Evolutionary conservation across 1,140 invertebrate genomes (phyloP), one percentile per base, ranked within the genome.

Genomic region (Conopomorpha cramerella): DNA sequence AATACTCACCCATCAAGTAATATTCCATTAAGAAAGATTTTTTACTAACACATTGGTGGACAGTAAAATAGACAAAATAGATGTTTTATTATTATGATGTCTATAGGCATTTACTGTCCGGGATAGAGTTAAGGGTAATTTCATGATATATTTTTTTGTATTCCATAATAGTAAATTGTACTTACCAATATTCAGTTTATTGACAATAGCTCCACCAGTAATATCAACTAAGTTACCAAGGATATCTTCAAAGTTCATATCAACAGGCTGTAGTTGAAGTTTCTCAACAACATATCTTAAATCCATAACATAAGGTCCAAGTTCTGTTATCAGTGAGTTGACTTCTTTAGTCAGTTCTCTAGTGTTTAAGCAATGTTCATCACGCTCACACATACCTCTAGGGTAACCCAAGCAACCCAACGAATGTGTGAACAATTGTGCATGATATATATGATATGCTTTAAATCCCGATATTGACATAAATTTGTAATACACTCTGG

Each of bases 221-320:
- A 68, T 46, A 36, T 74, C 66, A 16, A 74, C 46, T 16, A 68
- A 43, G 38, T 66, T 67, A 23, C 50, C 59, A 8, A 74, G 23
- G 44, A 74, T 74, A 41, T 74, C 67, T 38, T 74, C 70, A 59
- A 74, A 74, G 41, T 71, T 70, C 58, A 72, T 66, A 38, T 74
- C 65, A 41, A 10, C 44, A 8, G 61, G 52, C 4, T 37, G 48
- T 13, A 74, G 45, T 31, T 68, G 52, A 28, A 74, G 43, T 25
- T 41, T 43, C 25, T 51, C 30, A 33, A 70, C 45, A 13, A 72
- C 50, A 18, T 26, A 19, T 47, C 38, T 52, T 15, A 74, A 40
- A 33, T 70, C 62, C 27, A 33, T 11, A 0, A 62, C 63, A 60
- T 62, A 70, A 4, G 44, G 30, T 30, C 43, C 35, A 7, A 74